phyloP scores from a whole-genome alignment of 2,797 vertebrate species.

The Labeo calbasu region DNA sequence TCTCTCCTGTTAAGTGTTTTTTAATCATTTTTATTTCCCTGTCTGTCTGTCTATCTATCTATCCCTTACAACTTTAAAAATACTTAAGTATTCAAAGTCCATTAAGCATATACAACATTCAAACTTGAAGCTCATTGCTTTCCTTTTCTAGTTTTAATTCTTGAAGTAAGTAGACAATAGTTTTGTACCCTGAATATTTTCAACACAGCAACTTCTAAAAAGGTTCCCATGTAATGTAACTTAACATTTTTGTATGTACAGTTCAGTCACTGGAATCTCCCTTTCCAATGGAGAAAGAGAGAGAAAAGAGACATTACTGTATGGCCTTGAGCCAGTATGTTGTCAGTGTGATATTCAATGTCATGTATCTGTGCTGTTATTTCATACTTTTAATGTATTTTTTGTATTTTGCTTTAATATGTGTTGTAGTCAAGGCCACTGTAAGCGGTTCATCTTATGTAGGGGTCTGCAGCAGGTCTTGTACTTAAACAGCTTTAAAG shows the following conservation, averaged over 20 bases:
- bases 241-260: not conserved
- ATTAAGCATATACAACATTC: not conserved
- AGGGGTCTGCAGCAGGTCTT: slow-evolving; percentile 42
- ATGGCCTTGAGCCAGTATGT: slow-evolving; percentile 13
- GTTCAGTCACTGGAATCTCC: not conserved
- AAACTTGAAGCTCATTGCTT: not conserved
- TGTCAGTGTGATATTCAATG: not conserved
- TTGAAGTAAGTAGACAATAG: too few relatives aligned
- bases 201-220: not conserved
- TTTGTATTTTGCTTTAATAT: slow-evolving; percentile 1
- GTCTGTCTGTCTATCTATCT: not conserved
- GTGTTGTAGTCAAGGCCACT: slow-evolving; percentile 10
- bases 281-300: not conserved
- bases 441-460: slow-evolving; percentile 19
- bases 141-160: not conserved
- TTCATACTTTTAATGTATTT: not conserved
- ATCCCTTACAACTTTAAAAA: not conserved
- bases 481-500: slow-evolving; percentile 56
- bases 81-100: not conserved
- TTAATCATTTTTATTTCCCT: too few relatives aligned
- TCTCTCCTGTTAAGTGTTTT: too few relatives aligned
- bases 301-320: not conserved
- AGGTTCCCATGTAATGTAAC: not conserved
- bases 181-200: not conserved
- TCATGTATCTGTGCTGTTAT: not conserved